Conservation (phyloP, 2,888 invertebrate genomes). For the Chorisops tibialis region DNA sequence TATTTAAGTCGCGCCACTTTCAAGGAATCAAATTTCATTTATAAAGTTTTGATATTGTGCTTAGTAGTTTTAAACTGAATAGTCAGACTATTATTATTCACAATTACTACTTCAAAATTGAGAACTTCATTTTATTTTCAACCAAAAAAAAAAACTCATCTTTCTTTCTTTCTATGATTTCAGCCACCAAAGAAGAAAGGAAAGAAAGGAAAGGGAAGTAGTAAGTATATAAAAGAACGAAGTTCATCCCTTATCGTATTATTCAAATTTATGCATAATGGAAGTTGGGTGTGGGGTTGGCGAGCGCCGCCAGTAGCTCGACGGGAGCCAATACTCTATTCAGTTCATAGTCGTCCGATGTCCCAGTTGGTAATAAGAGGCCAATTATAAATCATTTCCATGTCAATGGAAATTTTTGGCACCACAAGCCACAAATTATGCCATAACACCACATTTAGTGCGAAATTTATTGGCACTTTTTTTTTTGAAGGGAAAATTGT, state of each 20-base stretch:
- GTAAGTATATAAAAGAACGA: slow-evolving; percentile 30
- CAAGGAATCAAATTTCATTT: too few relatives aligned
- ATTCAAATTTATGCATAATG: slow-evolving; percentile 26
- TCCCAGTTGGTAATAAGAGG: slow-evolving; percentile 27
- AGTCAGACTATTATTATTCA: too few relatives aligned
- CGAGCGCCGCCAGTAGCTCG: slow-evolving; percentile 1
- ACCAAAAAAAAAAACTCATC: background rate
- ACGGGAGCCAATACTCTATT: background rate
- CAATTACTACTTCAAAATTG: too few relatives aligned
- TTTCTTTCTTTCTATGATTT: slow-evolving; percentile 29
- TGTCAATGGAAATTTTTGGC: slow-evolving; percentile 31
- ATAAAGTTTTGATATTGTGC: too few relatives aligned
- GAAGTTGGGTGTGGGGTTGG: background rate
- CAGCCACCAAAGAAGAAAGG: slow-evolving; percentile 51
- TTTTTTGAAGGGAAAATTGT: background rate
- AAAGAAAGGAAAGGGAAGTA: slow-evolving; percentile 48
- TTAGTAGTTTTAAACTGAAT: too few relatives aligned
- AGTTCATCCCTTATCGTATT: slow-evolving; percentile 18
- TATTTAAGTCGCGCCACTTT: too few relatives aligned
- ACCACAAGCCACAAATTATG: slow-evolving; percentile 31
- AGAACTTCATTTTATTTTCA: too few relatives aligned
- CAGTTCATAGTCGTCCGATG: background rate
- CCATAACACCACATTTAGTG: slow-evolving; percentile 32
- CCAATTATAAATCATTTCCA: slow-evolving; percentile 34
- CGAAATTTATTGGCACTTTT: slow-evolving; percentile 31